These are phyloP conservation scores for Eriocheir sinensis DNA, from an alignment of 1,140 invertebrate genomes.

Conservation along the genomic window DNA sequence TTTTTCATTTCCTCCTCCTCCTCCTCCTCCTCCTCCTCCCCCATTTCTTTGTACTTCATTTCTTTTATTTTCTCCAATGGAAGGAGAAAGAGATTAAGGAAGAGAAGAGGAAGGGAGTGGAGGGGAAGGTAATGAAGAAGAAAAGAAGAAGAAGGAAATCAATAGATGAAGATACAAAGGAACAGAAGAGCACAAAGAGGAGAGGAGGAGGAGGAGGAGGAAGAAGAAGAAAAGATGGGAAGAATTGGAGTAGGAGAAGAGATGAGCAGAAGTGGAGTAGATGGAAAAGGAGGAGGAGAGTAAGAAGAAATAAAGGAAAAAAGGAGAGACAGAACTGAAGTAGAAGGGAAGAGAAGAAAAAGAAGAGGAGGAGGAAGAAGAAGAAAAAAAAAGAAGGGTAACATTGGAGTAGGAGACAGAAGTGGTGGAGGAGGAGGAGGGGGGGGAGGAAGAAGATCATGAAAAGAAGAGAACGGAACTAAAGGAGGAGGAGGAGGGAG, in stretches of 20 bases:
- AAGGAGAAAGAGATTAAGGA: background rate
- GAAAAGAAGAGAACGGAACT: background rate
- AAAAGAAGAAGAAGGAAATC: background rate
- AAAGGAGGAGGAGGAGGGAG: background rate
- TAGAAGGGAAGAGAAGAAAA: background rate
- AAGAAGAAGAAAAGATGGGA: background rate
- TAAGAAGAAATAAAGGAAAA: background rate
- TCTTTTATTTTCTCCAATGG: background rate
- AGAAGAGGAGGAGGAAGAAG: background rate
- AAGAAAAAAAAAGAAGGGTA: background rate
- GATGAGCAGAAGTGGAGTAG: background rate
- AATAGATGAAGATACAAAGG: background rate
- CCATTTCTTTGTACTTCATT: background rate
- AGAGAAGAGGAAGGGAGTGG: background rate
- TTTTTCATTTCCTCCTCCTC: conserved; percentile 8
- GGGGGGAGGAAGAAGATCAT: background rate
- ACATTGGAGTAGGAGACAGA: background rate
- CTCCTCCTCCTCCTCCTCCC: background rate
- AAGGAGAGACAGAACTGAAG: background rate
- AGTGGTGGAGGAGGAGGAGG: background rate
- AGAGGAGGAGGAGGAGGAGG: background rate
- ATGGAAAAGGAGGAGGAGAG: background rate
- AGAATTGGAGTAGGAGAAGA: background rate
- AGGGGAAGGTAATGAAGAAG: background rate
- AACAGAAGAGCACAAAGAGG: background rate